Conservation (phyloP, 2,888 invertebrate genomes). For the Cheilosia urbana region DNA sequence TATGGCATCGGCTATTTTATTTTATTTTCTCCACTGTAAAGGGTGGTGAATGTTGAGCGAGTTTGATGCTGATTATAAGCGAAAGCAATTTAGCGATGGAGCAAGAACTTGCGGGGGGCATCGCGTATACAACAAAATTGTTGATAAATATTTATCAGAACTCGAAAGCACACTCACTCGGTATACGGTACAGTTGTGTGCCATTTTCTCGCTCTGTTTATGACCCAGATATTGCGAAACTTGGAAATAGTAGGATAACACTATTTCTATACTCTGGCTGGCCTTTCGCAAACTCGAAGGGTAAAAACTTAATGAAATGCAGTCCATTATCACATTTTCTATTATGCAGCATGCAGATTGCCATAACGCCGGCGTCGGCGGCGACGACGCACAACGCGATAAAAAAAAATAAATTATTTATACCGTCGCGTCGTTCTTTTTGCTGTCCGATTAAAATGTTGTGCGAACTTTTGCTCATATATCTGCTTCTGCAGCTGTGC, state of each 20-base stretch:
- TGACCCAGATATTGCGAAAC: constrained; percentile 24
- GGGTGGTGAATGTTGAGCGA: constrained; percentile 10
- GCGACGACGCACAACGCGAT: constrained; percentile 3
- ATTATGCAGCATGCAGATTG: constrained; percentile 10
- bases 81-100: neutral
- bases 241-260: neutral
- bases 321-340: constrained; percentile 16
- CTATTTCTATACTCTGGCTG: neutral
- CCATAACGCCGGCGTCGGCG: constrained; percentile 9
- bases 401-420: constrained; percentile 37
- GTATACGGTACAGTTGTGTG: neutral
- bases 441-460: neutral
- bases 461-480: constrained; percentile 9
- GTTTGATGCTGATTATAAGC: neutral
- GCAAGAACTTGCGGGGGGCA: neutral
- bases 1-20: neutral
- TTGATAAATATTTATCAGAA: constrained; percentile 54
- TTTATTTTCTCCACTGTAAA: neutral
- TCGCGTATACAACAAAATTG: neutral
- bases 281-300: constrained; percentile 8
- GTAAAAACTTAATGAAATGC: constrained; percentile 24
- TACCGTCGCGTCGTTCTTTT: neutral
- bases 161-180: constrained; percentile 13
- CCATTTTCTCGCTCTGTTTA: neutral
- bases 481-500: neutral